These are phyloP conservation scores for Pectinophora gossypiella DNA, from an alignment of 1,140 invertebrate species.

Conservation along the genomic window DNA sequence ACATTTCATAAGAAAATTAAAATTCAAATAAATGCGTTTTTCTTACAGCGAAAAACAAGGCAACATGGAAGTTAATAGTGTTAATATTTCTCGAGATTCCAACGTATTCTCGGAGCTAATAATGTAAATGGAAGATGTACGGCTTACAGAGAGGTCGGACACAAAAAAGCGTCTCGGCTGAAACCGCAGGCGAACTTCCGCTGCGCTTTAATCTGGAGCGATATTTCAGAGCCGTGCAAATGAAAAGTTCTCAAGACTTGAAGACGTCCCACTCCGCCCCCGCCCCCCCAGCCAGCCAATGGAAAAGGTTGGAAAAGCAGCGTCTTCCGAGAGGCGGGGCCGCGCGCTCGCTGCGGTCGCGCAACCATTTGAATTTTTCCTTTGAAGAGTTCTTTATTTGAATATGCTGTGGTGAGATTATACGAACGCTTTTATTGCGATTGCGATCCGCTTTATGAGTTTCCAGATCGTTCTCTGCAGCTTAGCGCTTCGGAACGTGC, in stretches of 20 bases:
- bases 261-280: slow-evolving; percentile 18
- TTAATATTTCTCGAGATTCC: no score
- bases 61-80: no score
- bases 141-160: slow-evolving; percentile 24
- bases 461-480: neutral
- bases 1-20: no score
- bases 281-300: slow-evolving; percentile 57
- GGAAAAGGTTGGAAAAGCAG: slow-evolving; percentile 63
- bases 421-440: slow-evolving; percentile 34
- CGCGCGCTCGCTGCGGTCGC: slow-evolving; percentile 46
- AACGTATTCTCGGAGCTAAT: slow-evolving; percentile 13
- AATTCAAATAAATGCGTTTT: no score
- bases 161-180: slow-evolving; percentile 48
- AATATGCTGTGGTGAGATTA: slow-evolving; percentile 51
- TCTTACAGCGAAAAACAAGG: no score
- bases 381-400: slow-evolving; percentile 69
- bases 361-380: slow-evolving; percentile 67
- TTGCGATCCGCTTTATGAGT: slow-evolving; percentile 11
- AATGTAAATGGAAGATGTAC: slow-evolving; percentile 36
- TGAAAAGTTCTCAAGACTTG: slow-evolving; percentile 70
- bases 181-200: slow-evolving; percentile 60
- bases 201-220: slow-evolving; percentile 61
- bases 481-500: neutral
- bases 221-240: slow-evolving; percentile 72
- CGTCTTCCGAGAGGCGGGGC: slow-evolving; percentile 67